Evolutionary conservation across 2,113 vertebrate genomes (phyloP).

Genomic region (Zingel zingel): DNA sequence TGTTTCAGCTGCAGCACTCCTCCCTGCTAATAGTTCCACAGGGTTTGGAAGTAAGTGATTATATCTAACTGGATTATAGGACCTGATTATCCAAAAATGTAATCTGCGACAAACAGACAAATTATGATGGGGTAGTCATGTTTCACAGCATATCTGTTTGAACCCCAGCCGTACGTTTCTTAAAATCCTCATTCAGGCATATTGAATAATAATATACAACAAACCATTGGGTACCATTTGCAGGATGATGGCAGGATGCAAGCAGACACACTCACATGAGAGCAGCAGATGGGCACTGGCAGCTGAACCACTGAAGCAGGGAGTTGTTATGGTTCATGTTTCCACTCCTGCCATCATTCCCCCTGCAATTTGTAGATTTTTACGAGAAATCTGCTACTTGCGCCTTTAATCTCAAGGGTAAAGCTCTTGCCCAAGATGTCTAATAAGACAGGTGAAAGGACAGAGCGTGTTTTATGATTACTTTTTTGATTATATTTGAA

Average conservation of each 20-base stretch:
- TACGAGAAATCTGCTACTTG: background rate
- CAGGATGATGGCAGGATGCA: slow-evolving; percentile 37
- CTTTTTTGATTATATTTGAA: background rate
- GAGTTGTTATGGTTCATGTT: slow-evolving; percentile 42
- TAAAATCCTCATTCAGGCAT: slow-evolving; percentile 22
- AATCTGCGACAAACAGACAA: slow-evolving; percentile 71
- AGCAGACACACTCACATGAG: slow-evolving; percentile 18
- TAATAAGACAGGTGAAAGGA: slow-evolving; percentile 21
- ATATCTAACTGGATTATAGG: slow-evolving; percentile 79
- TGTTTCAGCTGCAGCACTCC: slow-evolving; percentile 70
- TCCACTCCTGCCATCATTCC: slow-evolving; percentile 25
- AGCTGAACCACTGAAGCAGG: slow-evolving; percentile 45
- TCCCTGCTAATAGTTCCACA: slow-evolving; percentile 77
- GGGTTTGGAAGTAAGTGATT: slow-evolving; percentile 77
- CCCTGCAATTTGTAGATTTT: slow-evolving; percentile 44
- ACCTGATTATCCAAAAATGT: slow-evolving; percentile 74
- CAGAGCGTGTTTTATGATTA: background rate
- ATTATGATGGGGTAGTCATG: slow-evolving; percentile 51
- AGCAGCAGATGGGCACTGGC: slow-evolving; percentile 51
- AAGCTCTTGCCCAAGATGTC: slow-evolving; percentile 1
- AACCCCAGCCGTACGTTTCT: slow-evolving; percentile 38
- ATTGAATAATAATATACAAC: slow-evolving; percentile 39
- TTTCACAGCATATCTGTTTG: slow-evolving; percentile 30
- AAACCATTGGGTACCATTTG: slow-evolving; percentile 34
- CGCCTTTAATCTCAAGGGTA: slow-evolving; percentile 16